Percentiles rank a stretch among this genome's conserved stretches.
Evolutionary conservation across 2,888 invertebrate species (phyloP).

Genomic region (Lepeophtheirus nordmannii): DNA sequence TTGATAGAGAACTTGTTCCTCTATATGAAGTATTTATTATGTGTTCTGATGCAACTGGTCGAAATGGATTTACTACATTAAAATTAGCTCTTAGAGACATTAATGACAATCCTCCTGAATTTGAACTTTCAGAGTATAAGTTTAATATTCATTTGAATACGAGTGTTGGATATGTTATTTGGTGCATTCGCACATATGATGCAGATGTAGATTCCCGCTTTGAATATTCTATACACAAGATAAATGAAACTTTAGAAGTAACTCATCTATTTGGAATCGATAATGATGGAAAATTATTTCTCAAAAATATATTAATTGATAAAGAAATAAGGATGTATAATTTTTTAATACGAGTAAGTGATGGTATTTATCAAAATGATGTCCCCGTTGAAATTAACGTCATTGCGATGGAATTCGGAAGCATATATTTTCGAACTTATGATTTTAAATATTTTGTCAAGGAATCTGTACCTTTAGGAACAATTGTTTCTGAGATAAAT

Average conservation of each 20-base stretch:
- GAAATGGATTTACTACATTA: slow-evolving; percentile 27
- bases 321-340: slow-evolving; percentile 57
- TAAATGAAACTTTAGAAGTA: slow-evolving; percentile 42
- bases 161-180: slow-evolving; percentile 43
- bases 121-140: slow-evolving; percentile 34
- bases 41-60: slow-evolving; percentile 42
- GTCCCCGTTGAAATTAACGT: slow-evolving; percentile 66
- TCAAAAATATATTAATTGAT: slow-evolving; percentile 32
- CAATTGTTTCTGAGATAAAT: slow-evolving; percentile 26
- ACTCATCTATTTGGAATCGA: slow-evolving; percentile 58
- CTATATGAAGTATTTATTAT: slow-evolving; percentile 34
- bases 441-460: slow-evolving; percentile 43
- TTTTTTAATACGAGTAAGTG: slow-evolving; percentile 69
- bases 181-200: slow-evolving; percentile 54
- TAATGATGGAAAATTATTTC: slow-evolving; percentile 53
- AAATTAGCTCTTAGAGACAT: slow-evolving; percentile 29
- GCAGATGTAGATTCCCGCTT: slow-evolving; percentile 58
- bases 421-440: no score
- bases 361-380: slow-evolving; percentile 50
- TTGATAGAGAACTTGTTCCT: slow-evolving; percentile 31
- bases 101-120: slow-evolving; percentile 36
- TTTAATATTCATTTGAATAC: slow-evolving; percentile 40
- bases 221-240: slow-evolving; percentile 60
- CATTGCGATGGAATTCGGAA: slow-evolving; percentile 34
- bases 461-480: slow-evolving; percentile 54